phyloP scores from a whole-genome alignment of 2,888 invertebrate species.

The Macrosoma leucophasiata region DNA sequence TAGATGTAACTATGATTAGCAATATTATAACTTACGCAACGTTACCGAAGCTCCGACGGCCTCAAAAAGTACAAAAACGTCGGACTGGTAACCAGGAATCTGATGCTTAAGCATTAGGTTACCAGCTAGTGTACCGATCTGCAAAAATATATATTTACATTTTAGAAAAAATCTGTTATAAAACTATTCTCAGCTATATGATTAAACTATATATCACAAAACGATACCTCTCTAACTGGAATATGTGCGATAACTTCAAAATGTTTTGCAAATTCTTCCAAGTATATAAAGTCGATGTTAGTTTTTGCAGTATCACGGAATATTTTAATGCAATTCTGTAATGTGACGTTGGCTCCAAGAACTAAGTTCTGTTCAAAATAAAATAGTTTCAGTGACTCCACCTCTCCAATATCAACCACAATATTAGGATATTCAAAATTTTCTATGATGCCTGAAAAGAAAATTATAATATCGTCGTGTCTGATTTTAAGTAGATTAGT shows the following conservation, averaged over 20 bases:
- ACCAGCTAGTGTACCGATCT: slow-evolving; percentile 80
- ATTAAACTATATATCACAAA: not conserved
- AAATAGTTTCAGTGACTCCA: slow-evolving; percentile 43
- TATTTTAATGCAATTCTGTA: slow-evolving; percentile 71
- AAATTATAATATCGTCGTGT: too few species aligned
- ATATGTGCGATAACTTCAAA: slow-evolving; percentile 77
- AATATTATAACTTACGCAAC: slow-evolving; percentile 75
- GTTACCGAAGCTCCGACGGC: slow-evolving; percentile 69
- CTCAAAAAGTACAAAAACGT: slow-evolving; percentile 77
- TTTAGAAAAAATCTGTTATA: not conserved
- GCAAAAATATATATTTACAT: too few species aligned
- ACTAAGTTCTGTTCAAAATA: slow-evolving; percentile 52
- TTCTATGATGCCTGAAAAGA: slow-evolving; percentile 47
- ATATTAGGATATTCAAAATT: slow-evolving; percentile 42
- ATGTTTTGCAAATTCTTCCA: slow-evolving; percentile 72
- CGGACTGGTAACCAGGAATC: slow-evolving; percentile 79
- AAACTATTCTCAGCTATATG: not conserved
- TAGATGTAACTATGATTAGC: too few species aligned
- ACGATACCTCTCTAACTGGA: slow-evolving; percentile 78
- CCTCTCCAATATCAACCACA: slow-evolving; percentile 52
- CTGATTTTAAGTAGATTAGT: too few species aligned
- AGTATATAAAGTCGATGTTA: slow-evolving; percentile 65
- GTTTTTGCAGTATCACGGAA: slow-evolving; percentile 50
- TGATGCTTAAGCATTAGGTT: slow-evolving; percentile 79
- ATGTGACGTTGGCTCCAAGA: slow-evolving; percentile 75